Conservation (phyloP, 2,113 vertebrate species). For the Callipepla californica region DNA sequence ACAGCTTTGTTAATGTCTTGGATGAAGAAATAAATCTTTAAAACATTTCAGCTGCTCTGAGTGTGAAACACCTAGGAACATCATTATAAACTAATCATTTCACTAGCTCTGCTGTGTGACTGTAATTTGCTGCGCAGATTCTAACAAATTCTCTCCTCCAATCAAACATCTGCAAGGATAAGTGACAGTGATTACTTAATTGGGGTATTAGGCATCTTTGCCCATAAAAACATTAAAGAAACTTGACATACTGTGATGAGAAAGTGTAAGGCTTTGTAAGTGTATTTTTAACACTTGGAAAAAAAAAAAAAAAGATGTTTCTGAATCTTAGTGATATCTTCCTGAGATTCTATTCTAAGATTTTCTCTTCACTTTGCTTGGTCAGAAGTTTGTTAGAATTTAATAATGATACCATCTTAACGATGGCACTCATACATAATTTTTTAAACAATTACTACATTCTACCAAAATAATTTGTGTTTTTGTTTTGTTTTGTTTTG, state of each 20-base stretch:
- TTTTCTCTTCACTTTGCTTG: background rate
- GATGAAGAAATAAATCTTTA: background rate
- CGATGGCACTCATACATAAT: background rate
- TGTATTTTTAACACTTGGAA: background rate
- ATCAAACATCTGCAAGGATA: conserved; percentile 34
- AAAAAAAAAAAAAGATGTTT: background rate
- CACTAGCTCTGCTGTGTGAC: background rate
- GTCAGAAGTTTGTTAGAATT: background rate
- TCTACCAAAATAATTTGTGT: background rate
- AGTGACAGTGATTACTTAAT: conserved; percentile 17
- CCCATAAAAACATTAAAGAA: background rate
- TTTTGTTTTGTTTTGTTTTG: background rate
- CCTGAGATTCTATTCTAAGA: background rate
- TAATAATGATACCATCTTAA: background rate
- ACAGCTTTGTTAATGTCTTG: background rate
- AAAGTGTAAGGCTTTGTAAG: background rate
- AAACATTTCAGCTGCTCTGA: conserved; percentile 17
- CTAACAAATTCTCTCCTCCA: conserved; percentile 31
- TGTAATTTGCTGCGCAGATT: conserved; percentile 38
- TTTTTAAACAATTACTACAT: background rate
- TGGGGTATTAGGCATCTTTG: background rate
- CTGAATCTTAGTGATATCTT: background rate
- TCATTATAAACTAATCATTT: conserved; percentile 48
- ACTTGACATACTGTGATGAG: background rate
- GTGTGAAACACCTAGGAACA: conserved; percentile 29